Evolutionary conservation across 2,113 vertebrate genomes (phyloP).

Genomic region (Tychaedon coryphoeus): DNA sequence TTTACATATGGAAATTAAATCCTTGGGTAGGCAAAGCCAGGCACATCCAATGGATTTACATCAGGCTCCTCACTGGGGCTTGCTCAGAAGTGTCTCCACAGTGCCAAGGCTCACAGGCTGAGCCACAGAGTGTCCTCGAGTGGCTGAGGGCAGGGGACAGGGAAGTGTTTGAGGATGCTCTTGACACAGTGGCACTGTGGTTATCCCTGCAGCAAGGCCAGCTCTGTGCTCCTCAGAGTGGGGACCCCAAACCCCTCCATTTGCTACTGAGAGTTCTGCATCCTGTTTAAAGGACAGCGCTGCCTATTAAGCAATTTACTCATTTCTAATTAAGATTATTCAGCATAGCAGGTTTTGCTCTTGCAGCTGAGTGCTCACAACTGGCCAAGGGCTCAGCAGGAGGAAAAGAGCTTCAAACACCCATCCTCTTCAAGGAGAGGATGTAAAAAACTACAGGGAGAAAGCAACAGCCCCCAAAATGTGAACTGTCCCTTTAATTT

Average conservation of each 20-base stretch:
- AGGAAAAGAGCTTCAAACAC: background rate
- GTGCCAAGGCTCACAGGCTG: background rate
- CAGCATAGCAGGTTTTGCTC: background rate
- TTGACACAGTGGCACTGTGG: background rate
- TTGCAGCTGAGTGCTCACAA: background rate
- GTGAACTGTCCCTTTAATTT: constrained; percentile 56
- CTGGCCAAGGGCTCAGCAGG: background rate
- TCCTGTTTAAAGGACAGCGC: background rate
- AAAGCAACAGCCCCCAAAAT: background rate
- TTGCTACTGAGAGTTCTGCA: background rate
- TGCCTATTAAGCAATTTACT: constrained; percentile 13
- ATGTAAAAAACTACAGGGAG: background rate
- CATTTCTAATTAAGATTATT: constrained; percentile 25
- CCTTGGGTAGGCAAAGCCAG: constrained; percentile 14
- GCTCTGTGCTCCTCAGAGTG: rapidly evolving
- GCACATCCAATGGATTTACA: constrained; percentile 36
- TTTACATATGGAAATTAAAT: constrained; percentile 47
- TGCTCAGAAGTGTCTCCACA: background rate
- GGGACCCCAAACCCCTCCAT: background rate
- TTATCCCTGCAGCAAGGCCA: background rate
- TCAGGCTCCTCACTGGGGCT: background rate
- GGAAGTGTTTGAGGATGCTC: background rate
- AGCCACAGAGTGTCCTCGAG: rapidly evolving
- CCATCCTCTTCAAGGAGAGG: background rate
- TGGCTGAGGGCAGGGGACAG: background rate